These are phyloP conservation scores for Drosophila repletoides DNA, from an alignment of 1,140 invertebrate species.

Conservation along the genomic window DNA sequence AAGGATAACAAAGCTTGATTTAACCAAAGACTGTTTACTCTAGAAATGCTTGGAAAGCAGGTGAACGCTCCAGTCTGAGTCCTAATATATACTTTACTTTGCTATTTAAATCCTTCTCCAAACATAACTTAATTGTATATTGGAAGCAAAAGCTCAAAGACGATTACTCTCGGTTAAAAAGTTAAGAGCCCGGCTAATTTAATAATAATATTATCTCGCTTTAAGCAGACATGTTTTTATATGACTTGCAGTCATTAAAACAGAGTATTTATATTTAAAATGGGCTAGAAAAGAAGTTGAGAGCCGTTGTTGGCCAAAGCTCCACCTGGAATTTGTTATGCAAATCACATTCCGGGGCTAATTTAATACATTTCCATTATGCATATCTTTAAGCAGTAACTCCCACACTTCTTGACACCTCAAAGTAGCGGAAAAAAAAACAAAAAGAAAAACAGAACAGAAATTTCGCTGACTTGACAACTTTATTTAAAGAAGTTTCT, in stretches of 20 bases:
- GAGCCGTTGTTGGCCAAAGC: too few species aligned
- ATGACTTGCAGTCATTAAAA: background rate
- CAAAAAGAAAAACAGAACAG: background rate
- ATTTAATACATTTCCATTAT: conserved; percentile 39
- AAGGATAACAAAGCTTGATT: too few species aligned
- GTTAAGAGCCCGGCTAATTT: too few species aligned
- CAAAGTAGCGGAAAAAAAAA: too few species aligned
- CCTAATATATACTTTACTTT: too few species aligned
- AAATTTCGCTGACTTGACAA: conserved; percentile 28
- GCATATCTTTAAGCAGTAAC: conserved; percentile 17
- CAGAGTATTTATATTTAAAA: background rate
- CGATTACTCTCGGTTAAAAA: too few species aligned
- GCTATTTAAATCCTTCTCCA: too few species aligned
- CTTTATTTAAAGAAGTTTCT: conserved; percentile 37
- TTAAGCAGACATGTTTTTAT: too few species aligned
- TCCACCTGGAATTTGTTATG: conserved; percentile 6
- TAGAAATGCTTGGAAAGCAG: background rate
- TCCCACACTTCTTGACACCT: conserved; percentile 32
- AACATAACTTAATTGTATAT: too few species aligned
- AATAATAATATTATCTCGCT: too few species aligned
- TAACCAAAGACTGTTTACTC: background rate
- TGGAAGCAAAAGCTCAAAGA: too few species aligned
- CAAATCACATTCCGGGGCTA: conserved; percentile 33
- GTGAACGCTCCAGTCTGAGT: too few species aligned
- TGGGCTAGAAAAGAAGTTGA: conserved; percentile 7